These are phyloP conservation scores for Squalus acanthias DNA, from an alignment of 2,797 vertebrate species.

Conservation along the genomic window DNA sequence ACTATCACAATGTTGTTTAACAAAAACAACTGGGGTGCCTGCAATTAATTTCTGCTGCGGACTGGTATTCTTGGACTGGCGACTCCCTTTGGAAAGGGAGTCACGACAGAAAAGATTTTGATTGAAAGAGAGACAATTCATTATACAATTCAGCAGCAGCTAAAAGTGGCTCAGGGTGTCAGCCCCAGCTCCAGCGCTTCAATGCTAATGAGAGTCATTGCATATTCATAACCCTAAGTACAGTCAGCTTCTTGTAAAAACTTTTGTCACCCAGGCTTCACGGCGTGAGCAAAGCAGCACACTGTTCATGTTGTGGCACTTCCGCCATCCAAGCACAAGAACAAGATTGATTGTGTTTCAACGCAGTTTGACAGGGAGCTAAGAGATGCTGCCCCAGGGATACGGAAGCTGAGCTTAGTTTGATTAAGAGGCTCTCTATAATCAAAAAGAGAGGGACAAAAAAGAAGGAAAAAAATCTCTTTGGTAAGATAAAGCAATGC, in stretches of 20 bases:
- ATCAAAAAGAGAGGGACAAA: conserved; percentile 72
- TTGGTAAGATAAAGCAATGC: conserved; percentile 49
- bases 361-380: conserved; percentile 78
- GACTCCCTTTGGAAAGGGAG: conserved; percentile 57
- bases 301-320: conserved; percentile 59
- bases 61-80: conserved; percentile 57
- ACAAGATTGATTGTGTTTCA: conserved; percentile 95
- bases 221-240: conserved; percentile 80
- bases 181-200: conserved; percentile 60
- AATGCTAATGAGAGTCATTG: conserved; percentile 78
- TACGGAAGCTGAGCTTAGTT: conserved; percentile 76
- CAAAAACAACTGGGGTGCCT: conserved; percentile 53
- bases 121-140: conserved; percentile 70
- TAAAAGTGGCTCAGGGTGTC: conserved; percentile 65
- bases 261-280: conserved; percentile 65
- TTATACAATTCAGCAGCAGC: conserved; percentile 65
- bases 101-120: conserved; percentile 54
- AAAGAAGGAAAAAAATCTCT: conserved; percentile 49
- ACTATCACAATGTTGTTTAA: conserved; percentile 53
- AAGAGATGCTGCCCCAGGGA: conserved; percentile 80
- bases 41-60: conserved; percentile 61
- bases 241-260: conserved; percentile 66
- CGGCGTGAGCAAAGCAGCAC: conserved; percentile 64
- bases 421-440: conserved; percentile 83
- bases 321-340: conserved; percentile 60